Evolutionary conservation across 1,140 invertebrate species (phyloP).

Genomic region (Trichonephila clavata): DNA sequence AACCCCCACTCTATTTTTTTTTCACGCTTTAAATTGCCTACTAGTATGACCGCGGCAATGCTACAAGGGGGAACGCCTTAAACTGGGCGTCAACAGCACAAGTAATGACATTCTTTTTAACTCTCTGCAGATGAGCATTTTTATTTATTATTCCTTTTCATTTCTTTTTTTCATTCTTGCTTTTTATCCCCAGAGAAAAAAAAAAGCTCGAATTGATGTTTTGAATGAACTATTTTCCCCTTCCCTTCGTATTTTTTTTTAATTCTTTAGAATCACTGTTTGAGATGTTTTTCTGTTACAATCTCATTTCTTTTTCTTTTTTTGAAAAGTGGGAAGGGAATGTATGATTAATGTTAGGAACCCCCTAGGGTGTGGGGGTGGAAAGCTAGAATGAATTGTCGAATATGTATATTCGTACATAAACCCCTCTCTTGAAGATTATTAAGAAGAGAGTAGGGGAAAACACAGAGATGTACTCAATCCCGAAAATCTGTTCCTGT

Average conservation of each 20-base stretch:
- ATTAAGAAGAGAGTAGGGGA: not conserved
- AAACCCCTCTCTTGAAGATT: not conserved
- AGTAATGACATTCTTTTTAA: constrained; percentile 72
- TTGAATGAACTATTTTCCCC: not conserved
- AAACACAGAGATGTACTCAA: not conserved
- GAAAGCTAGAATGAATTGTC: not conserved
- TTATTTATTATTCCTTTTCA: constrained; percentile 28
- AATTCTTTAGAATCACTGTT: not conserved
- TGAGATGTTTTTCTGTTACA: not conserved
- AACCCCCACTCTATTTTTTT: not conserved
- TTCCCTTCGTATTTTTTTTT: not conserved
- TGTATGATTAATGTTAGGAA: constrained; percentile 58
- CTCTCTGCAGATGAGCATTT: constrained; percentile 49
- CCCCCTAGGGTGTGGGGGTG: constrained; percentile 20
- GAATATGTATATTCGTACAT: not conserved
- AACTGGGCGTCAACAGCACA: constrained; percentile 53
- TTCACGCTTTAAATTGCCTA: constrained; percentile 30
- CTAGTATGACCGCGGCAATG: constrained; percentile 40
- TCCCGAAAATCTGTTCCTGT: not conserved
- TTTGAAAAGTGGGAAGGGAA: not conserved
- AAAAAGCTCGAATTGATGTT: not conserved
- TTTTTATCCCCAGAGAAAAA: not conserved
- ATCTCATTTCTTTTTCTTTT: not conserved
- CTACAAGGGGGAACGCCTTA: constrained; percentile 45
- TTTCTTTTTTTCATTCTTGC: not conserved